Percentiles rank a stretch among this genome's conserved stretches.
Conservation (phyloP, 2,888 invertebrate genomes). For the Eugnorisma glareosa region DNA sequence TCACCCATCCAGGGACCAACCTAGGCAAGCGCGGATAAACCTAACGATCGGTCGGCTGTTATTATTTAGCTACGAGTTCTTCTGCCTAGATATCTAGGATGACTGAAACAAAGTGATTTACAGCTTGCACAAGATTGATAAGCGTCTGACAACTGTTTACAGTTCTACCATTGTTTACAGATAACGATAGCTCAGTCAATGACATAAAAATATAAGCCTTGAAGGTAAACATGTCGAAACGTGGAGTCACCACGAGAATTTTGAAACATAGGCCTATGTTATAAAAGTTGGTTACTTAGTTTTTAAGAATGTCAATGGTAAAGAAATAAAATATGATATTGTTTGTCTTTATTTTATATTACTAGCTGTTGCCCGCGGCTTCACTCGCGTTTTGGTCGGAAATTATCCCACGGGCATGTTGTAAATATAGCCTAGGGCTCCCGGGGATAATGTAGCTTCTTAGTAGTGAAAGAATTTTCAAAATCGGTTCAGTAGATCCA, state of each 20-base stretch:
- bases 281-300: constrained; percentile 12
- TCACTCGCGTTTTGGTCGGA: no score
- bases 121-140: constrained; percentile 51
- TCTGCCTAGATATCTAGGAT: neutral
- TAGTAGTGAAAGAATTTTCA: no score
- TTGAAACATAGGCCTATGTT: constrained; percentile 27
- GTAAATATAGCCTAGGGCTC: no score
- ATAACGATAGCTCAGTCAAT: constrained; percentile 50
- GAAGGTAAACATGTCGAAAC: constrained; percentile 53
- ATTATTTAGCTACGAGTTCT: no score
- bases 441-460: no score
- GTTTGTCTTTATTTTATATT: no score
- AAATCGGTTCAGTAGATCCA: no score
- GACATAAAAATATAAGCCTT: constrained; percentile 50
- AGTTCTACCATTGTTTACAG: constrained; percentile 44
- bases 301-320: neutral
- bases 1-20: no score
- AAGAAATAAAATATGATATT: neutral
- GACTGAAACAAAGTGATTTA: constrained; percentile 41
- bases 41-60: no score
- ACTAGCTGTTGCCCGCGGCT: no score
- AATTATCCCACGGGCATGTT: no score
- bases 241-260: constrained; percentile 24
- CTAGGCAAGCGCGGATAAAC: no score
- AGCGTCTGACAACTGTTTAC: constrained; percentile 45